phyloP scores from a whole-genome alignment of 2,888 invertebrate genomes.

The Brachyptera putata region DNA sequence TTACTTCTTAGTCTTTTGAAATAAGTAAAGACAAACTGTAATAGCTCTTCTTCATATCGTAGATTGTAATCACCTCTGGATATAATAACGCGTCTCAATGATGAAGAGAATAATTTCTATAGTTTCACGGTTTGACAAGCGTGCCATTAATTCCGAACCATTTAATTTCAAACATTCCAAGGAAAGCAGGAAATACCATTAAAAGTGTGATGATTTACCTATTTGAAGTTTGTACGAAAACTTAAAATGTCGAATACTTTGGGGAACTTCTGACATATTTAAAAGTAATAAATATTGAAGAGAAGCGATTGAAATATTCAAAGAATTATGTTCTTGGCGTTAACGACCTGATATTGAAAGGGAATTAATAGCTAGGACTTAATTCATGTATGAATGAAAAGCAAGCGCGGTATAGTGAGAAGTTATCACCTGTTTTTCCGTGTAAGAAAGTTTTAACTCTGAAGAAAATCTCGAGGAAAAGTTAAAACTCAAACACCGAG shows the following conservation, averaged over 20 bases:
- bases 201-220: background rate
- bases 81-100: background rate
- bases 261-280: conserved; percentile 3
- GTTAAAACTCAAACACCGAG: background rate
- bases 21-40: no score
- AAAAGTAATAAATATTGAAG: background rate
- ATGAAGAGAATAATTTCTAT: background rate
- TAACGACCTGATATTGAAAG: background rate
- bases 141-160: background rate
- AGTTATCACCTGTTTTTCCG: background rate
- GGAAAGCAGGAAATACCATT: background rate
- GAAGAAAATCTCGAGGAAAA: background rate
- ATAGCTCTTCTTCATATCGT: no score
- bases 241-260: background rate
- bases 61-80: background rate
- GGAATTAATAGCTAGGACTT: background rate
- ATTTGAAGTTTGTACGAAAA: background rate
- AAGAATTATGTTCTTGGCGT: background rate
- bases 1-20: no score
- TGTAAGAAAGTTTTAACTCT: background rate
- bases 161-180: background rate
- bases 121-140: background rate
- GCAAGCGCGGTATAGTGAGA: background rate
- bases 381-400: conserved; percentile 5
- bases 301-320: background rate